A percentile compares a stretch with the other conserved stretches of the same genome.
These are phyloP conservation scores for Sylvilagus floridanus DNA, from an alignment of 2,797 vertebrate species.

Conservation along the genomic window DNA sequence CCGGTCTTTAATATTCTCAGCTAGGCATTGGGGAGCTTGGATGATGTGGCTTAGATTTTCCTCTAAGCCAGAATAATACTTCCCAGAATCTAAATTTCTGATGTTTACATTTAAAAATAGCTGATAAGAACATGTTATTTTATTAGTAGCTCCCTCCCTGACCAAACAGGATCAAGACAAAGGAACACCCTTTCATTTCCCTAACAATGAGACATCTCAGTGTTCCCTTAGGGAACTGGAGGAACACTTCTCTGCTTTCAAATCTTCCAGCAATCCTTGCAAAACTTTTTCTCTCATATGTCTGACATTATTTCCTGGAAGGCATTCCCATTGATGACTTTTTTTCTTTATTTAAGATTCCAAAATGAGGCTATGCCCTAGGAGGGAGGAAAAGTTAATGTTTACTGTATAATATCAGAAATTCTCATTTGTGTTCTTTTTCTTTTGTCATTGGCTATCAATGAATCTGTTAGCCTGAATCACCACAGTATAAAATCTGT, in stretches of 20 bases:
- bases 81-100: slow-evolving; percentile 41
- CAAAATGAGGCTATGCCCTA: slow-evolving; percentile 30
- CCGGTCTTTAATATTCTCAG: not conserved
- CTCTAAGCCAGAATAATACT: slow-evolving; percentile 19
- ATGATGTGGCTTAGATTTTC: not conserved
- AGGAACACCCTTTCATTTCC: not conserved
- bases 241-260: not conserved
- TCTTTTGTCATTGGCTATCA: slow-evolving; percentile 33
- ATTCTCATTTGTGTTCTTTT: not conserved
- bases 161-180: not conserved
- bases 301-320: slow-evolving; percentile 10
- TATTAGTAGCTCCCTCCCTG: not conserved
- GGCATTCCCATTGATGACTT: not conserved
- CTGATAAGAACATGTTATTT: not conserved
- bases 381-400: not conserved
- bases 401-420: slow-evolving; percentile 36
- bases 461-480: not conserved
- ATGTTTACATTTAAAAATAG: not conserved
- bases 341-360: slow-evolving; percentile 26
- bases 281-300: slow-evolving; percentile 14
- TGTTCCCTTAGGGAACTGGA: not conserved
- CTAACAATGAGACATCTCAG: not conserved
- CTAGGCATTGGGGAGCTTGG: not conserved
- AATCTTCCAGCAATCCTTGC: not conserved
- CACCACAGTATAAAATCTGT: not conserved